Base-by-base conservation (phyloP, 2,888 invertebrate genomes). In the Automeris io region DNA sequence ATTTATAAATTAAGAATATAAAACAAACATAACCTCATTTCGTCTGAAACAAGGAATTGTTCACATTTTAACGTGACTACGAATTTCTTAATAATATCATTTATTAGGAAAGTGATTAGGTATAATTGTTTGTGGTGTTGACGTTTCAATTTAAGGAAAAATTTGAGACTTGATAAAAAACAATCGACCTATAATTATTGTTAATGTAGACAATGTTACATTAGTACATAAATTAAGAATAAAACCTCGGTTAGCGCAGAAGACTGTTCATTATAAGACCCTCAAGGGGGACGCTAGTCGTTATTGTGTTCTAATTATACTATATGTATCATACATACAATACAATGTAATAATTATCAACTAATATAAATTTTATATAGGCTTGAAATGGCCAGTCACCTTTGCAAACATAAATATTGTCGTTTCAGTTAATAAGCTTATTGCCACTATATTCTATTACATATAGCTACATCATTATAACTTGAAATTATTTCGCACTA, bases 181-280 rank as follows among this genome's bases (percentile, higher is more conserved):
- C 23, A 22, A 37, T 23, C 31, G 22, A 37, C 23, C 32, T 70
- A 70, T 70, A 56, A 61, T 69, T 71, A 70, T 72, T 75, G 77
- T 78, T 77, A 70, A 64, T 58, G 73, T 82, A 81, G 80, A 62
- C 55, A 54, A 62, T 69, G 67, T 73, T 77, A 70, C 61, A 67
- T 72, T 80, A 78, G 79, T 62, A 61, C 51, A 47, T 75, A 75
- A 71, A 47, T 33, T 69, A 65, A 7, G 57, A 18, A 9, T 37
- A 23, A 18, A 34, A 21, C 23, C n/a, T 37, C 37, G 61, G 46
- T 47, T 21, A 19, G 37, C 22, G n/a, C 12, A 25, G 24, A 13
- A 24, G 19, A 34, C 21, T 34, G 33, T 22, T 22, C 19, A n/a
- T n/a, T 34, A 34, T 37, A 21, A 16, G 22, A 19, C 16, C 31